These are phyloP conservation scores for rabbit (Oryctolagus cuniculus) DNA, from an alignment of 2,113 vertebrate genomes.

Conservation along the genomic window DNA sequence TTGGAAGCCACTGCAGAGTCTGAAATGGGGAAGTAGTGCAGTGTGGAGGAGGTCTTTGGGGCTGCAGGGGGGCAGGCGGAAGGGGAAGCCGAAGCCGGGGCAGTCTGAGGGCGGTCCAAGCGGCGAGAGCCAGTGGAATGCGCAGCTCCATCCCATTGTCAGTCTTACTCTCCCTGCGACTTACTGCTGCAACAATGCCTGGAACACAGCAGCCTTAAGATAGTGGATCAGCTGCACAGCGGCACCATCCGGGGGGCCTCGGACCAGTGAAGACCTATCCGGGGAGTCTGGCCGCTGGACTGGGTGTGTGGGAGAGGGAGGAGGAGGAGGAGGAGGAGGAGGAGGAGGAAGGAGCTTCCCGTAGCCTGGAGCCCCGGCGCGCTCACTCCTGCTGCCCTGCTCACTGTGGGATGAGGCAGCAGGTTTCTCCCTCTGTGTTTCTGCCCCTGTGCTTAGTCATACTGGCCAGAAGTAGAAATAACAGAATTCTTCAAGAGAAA, in stretches of 20 bases:
- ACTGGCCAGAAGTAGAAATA: constrained; percentile 63
- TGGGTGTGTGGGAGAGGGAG: not conserved
- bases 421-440: not conserved
- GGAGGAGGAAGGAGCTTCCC: not conserved
- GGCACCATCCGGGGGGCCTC: not conserved
- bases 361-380: not conserved
- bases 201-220: not conserved
- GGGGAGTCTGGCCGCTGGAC: not conserved
- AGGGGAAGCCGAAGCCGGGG: not conserved
- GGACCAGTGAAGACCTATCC: not conserved
- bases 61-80: not conserved
- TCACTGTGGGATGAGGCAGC: not conserved
- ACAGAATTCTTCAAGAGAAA: constrained; percentile 76
- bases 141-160: not conserved
- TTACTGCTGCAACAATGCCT: not conserved
- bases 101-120: not conserved
- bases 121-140: not conserved
- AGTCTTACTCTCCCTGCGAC: not conserved
- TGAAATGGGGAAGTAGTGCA: not conserved
- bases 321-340: not conserved
- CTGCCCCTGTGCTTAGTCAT: constrained; percentile 61
- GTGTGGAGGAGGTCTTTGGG: not conserved
- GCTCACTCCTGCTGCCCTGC: not conserved
- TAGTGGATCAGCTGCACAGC: not conserved
- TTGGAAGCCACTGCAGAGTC: not conserved